A percentile compares a stretch with the other conserved stretches of the same genome.
Evolutionary conservation across 2,888 invertebrate genomes (phyloP).

Genomic region (Sarcophaga variegata): DNA sequence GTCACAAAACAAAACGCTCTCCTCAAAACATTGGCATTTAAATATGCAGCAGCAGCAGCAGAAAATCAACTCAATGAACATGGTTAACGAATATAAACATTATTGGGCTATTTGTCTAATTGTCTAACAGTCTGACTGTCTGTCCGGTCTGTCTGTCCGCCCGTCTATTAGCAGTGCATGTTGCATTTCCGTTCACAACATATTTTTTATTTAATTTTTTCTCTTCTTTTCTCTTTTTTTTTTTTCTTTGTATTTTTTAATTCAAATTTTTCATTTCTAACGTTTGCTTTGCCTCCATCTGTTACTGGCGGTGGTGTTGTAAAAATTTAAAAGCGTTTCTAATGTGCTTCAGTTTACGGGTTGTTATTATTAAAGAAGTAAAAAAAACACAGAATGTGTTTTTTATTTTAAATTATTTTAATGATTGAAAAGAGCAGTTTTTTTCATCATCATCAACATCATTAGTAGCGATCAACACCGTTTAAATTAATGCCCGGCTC

Average conservation of each 20-base stretch:
- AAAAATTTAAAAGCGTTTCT: constrained; percentile 27
- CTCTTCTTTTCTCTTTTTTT: too few species aligned
- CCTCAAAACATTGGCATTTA: constrained; percentile 1
- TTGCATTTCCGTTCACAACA: constrained; percentile 59
- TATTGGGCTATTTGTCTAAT: too few species aligned
- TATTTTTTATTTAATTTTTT: too few species aligned
- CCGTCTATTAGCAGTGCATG: not conserved
- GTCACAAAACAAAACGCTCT: constrained; percentile 36
- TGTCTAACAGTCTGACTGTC: not conserved
- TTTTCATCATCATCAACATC: constrained; percentile 4
- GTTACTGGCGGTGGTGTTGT: too few species aligned
- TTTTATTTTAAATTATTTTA: constrained; percentile 17
- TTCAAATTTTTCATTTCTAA: not conserved
- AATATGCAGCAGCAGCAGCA: not conserved
- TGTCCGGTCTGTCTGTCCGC: not conserved
- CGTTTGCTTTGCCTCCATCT: too few species aligned
- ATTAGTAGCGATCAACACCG: not conserved
- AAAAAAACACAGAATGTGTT: not conserved
- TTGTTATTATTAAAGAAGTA: constrained; percentile 19
- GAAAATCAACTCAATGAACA: not conserved
- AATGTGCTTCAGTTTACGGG: not conserved
- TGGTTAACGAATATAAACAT: not conserved
- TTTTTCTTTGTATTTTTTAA: not conserved
- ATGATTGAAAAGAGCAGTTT: not conserved
- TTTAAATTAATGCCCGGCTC: constrained; percentile 24